Evolutionary conservation across 2,888 invertebrate genomes (phyloP), one percentile per base, ranked within the genome.

Genomic region (Epiblema foenella): DNA sequence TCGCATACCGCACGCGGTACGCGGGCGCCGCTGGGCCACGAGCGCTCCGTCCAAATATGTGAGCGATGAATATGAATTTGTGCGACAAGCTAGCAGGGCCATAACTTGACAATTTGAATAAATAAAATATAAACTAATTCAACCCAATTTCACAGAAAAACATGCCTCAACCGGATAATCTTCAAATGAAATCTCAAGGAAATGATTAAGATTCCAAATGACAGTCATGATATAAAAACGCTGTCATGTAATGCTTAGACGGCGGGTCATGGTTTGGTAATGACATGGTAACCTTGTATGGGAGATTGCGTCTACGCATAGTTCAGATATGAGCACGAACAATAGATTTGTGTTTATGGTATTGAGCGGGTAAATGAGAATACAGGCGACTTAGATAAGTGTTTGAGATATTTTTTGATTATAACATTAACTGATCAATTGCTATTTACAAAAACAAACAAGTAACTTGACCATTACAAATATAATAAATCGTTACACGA

Each of bases 201-300:
- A 69, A 69, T 51, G 20, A 64, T 63, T 39, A 63, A 63, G 37
- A 57, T 57, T 37, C 69, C 57, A 51, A 69, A 69, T 69, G 62
- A 69, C 46, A 46, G 39, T 17, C 60, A 60, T 54, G 54, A 17
- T 51, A 37, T 11, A 51, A 52, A 33, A 42, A 29, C 65, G 29
- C 46, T 37, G 51, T 58, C 49, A 66, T 66, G 20, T n/a, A 1
- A 24, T 49, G 18, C 51, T 51, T 39, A 49, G 56, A 67, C 62
- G 62, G 12, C 54, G 54, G 60, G 60, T 68, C 68, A 68, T 17
- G 60, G 60, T 17, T 24, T 39, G 39, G 42, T 17, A 56, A 42
- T 65, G 65, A 65, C 64, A 24, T 15, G 54, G 64, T 33, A 56
- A 57, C 65, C 56, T 65, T 65, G 65, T 15, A 56, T 51, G 11